Conservation (phyloP, 1,140 invertebrate species). For the Drosophila arizonae region DNA sequence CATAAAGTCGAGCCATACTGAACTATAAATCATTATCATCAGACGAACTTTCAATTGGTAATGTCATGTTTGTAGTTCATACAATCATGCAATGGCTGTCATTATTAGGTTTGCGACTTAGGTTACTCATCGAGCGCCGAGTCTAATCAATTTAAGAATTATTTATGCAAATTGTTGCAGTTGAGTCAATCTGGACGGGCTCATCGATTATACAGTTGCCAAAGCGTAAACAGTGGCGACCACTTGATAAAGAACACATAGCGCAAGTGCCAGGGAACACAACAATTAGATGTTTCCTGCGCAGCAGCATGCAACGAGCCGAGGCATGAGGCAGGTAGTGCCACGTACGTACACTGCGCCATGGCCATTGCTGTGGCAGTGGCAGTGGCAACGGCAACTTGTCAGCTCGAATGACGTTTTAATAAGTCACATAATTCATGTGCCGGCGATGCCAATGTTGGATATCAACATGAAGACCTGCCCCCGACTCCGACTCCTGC, state of each 20-base stretch:
- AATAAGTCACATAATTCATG: conserved; percentile 82
- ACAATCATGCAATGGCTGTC: conserved; percentile 13
- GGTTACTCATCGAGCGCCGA: background rate
- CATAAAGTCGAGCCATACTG: too few relatives aligned
- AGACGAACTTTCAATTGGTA: background rate
- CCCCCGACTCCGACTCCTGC: background rate
- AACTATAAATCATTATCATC: conserved; percentile 2
- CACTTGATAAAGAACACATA: conserved; percentile 27
- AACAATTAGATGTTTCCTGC: conserved; percentile 74
- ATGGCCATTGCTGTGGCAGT: conserved; percentile 57
- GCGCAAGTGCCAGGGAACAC: conserved; percentile 45
- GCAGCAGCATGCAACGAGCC: conserved; percentile 9
- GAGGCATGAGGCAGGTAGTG: background rate
- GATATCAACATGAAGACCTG: conserved; percentile 9
- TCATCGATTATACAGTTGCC: conserved; percentile 53
- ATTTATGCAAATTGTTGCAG: conserved; percentile 67
- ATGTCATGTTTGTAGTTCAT: background rate
- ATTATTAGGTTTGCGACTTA: conserved; percentile 17
- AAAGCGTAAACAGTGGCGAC: conserved; percentile 46
- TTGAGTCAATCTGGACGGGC: conserved; percentile 32
- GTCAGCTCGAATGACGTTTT: conserved; percentile 79
- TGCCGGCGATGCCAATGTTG: conserved; percentile 32
- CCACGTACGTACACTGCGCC: conserved; percentile 6
- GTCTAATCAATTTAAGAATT: conserved; percentile 62
- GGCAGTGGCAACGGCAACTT: conserved; percentile 75